These are phyloP conservation scores for Deroptyus accipitrinus DNA, from an alignment of 2,113 vertebrate species.

Conservation along the genomic window DNA sequence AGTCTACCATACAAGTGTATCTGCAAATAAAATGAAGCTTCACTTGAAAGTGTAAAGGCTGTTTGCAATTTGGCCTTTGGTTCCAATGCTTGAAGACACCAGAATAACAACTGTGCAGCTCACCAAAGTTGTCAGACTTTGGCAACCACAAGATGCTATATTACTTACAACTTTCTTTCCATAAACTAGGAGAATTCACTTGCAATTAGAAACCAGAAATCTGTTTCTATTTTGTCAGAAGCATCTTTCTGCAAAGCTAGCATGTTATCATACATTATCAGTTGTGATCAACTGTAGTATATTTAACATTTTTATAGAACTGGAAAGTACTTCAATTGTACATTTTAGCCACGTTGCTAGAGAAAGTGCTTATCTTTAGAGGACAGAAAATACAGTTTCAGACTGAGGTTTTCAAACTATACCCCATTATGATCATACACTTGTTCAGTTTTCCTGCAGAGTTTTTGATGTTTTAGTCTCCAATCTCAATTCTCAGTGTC, in stretches of 20 bases:
- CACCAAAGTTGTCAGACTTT: conserved; percentile 72
- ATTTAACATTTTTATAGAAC: conserved; percentile 2
- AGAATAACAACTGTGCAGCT: conserved; percentile 71
- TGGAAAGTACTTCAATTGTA: conserved; percentile 19
- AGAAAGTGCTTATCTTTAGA: conserved; percentile 70
- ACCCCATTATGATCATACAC: background rate
- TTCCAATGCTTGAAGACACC: conserved; percentile 78
- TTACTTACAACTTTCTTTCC: conserved; percentile 33
- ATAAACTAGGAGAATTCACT: conserved; percentile 66
- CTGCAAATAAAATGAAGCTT: conserved; percentile 74
- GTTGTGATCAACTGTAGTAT: conserved; percentile 12
- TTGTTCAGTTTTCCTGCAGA: background rate
- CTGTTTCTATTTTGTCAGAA: conserved; percentile 15
- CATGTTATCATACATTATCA: background rate
- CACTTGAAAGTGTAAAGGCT: conserved; percentile 78
- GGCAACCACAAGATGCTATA: conserved; percentile 69
- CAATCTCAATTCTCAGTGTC: too few relatives aligned
- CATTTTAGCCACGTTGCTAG: conserved; percentile 37
- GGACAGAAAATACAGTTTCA: conserved; percentile 42
- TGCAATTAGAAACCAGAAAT: conserved; percentile 40
- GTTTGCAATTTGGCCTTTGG: conserved; percentile 79
- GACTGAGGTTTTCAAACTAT: conserved; percentile 36
- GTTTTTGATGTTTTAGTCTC: background rate
- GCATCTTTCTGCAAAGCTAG: conserved; percentile 39
- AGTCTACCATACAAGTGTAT: conserved; percentile 75